Conservation (phyloP, 2,797 vertebrate genomes). For the Enteromius trimaculatus region DNA sequence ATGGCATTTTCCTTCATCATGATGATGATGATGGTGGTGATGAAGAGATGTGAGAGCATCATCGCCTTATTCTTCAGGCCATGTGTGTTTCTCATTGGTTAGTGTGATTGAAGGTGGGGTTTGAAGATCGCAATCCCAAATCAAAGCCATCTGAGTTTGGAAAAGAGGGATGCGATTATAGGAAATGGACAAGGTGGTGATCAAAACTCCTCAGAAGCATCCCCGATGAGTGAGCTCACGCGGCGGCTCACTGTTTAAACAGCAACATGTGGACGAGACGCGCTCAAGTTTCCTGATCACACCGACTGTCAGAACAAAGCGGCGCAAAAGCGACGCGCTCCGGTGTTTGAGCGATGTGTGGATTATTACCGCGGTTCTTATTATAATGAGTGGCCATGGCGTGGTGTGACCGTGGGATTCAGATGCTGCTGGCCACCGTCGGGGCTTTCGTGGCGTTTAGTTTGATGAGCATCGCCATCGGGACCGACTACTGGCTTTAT, state of each 20-base stretch:
- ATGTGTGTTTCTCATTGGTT: slow-evolving; percentile 70
- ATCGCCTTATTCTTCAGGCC: slow-evolving; percentile 47
- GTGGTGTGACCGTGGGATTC: slow-evolving; percentile 96
- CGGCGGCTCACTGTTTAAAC: not conserved
- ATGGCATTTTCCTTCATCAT: not conserved
- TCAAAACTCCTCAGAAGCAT: slow-evolving; percentile 36
- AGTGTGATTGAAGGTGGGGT: slow-evolving; percentile 77
- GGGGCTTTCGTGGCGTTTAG: slow-evolving; percentile 97
- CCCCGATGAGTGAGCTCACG: too few species aligned
- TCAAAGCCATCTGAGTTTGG: slow-evolving; percentile 54
- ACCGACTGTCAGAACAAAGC: slow-evolving; percentile 51
- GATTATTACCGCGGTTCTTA: slow-evolving; percentile 56
- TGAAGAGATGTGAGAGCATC: slow-evolving; percentile 33
- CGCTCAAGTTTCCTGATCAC: slow-evolving; percentile 49
- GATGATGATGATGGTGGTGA: not conserved
- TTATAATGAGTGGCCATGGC: slow-evolving; percentile 92
- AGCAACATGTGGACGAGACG: slow-evolving; percentile 55
- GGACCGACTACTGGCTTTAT: slow-evolving; percentile 98
- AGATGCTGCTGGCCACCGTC: slow-evolving; percentile 93
- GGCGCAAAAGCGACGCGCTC: slow-evolving; percentile 53
- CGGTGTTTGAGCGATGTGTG: slow-evolving; percentile 55
- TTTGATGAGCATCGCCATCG: slow-evolving; percentile 97
- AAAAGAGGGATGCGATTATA: slow-evolving; percentile 53
- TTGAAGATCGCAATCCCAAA: slow-evolving; percentile 64
- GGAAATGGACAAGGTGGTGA: not conserved